These are phyloP conservation scores for Lepidonotus clava DNA, from an alignment of 2,888 invertebrate species.

Conservation along the genomic window DNA sequence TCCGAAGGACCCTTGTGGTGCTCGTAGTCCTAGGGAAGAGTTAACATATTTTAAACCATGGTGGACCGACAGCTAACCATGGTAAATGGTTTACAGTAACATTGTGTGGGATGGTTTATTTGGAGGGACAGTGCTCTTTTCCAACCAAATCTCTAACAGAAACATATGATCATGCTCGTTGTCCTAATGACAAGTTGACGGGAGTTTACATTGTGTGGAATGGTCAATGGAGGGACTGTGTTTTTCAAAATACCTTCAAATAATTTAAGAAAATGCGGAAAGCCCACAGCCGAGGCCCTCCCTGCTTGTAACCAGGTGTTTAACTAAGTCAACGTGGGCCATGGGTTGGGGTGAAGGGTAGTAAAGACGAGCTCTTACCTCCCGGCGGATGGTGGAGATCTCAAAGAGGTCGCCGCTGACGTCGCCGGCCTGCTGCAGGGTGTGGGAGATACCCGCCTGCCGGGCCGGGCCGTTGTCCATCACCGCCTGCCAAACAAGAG, in stretches of 20 bases:
- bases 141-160: too few relatives aligned
- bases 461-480: conserved; percentile 89
- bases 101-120: too few relatives aligned
- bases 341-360: too few relatives aligned
- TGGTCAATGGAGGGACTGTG: too few relatives aligned
- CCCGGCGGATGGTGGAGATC: conserved; percentile 82
- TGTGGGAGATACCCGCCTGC: conserved; percentile 82
- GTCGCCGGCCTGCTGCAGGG: conserved; percentile 87
- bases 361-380: conserved; percentile 72
- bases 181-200: too few relatives aligned
- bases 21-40: conserved; percentile 79
- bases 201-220: too few relatives aligned
- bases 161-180: too few relatives aligned
- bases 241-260: too few relatives aligned
- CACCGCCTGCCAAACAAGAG: conserved; percentile 82
- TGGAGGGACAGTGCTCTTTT: too few relatives aligned
- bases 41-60: too few relatives aligned
- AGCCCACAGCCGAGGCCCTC: neutral
- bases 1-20: conserved; percentile 84
- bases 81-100: too few relatives aligned
- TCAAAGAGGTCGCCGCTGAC: conserved; percentile 90
- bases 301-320: neutral
- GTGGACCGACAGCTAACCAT: too few relatives aligned
- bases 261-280: neutral
- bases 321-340: neutral